Evolutionary conservation across 2,797 vertebrate species (phyloP).

Genomic region (Heteromormyrus szaboi): DNA sequence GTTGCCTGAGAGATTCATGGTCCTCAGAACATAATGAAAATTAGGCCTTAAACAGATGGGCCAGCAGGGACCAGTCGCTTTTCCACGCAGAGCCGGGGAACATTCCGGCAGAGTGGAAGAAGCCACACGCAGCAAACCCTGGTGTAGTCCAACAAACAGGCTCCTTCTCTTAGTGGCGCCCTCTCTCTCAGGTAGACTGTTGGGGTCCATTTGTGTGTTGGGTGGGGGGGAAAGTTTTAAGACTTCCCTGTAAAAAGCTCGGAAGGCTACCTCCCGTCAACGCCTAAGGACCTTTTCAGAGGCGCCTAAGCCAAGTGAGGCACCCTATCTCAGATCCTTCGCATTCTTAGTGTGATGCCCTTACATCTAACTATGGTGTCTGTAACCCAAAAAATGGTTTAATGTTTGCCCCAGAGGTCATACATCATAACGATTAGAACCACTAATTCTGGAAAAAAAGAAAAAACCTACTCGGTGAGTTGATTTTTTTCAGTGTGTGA

Average conservation of each 20-base stretch:
- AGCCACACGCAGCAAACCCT: background rate
- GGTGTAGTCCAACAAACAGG: background rate
- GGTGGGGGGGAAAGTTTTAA: background rate
- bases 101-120: background rate
- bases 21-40: background rate
- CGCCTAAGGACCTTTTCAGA: background rate
- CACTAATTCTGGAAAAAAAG: slow-evolving; percentile 1
- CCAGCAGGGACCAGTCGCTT: background rate
- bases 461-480: background rate
- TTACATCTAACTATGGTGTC: background rate
- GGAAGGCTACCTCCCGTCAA: no score
- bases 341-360: background rate
- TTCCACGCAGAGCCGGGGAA: background rate
- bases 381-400: background rate
- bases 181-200: background rate
- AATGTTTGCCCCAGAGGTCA: background rate
- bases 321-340: background rate
- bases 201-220: background rate
- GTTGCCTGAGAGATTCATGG: slow-evolving; percentile 14
- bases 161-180: background rate
- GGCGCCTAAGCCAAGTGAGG: background rate
- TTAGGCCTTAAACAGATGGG: slow-evolving; percentile 12
- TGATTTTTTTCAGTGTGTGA: background rate
- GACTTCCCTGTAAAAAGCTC: background rate
- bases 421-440: background rate